phyloP scores from a whole-genome alignment of 2,113 vertebrate genomes.

The Rhegmatorhina hoffmannsi region DNA sequence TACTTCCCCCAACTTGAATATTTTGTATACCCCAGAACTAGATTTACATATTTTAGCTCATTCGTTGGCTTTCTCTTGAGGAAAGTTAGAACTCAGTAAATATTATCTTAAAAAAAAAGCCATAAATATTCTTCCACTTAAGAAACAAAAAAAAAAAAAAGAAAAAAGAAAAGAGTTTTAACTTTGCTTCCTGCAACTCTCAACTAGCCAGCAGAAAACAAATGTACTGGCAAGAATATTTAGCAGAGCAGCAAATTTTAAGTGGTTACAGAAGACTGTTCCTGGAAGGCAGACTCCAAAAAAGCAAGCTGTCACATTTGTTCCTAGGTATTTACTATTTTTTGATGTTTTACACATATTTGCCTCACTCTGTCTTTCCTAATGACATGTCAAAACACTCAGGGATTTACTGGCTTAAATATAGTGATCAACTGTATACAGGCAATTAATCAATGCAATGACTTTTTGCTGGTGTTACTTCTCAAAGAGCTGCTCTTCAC shows the following conservation, averaged over 20 bases:
- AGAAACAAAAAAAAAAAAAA: not conserved
- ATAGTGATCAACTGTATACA: not conserved
- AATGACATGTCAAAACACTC: not conserved
- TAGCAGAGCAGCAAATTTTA: conserved; percentile 23
- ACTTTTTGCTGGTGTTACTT: not conserved
- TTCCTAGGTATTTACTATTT: not conserved
- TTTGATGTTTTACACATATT: not conserved
- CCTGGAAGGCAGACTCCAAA: conserved; percentile 27
- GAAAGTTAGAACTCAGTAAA: not conserved
- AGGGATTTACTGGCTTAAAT: not conserved
- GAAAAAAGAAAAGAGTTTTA: not conserved
- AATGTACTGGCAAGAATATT: conserved; percentile 29
- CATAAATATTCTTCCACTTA: not conserved
- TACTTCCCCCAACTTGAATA: not conserved
- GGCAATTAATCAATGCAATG: not conserved
- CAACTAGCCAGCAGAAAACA: conserved; percentile 1
- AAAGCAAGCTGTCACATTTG: not conserved
- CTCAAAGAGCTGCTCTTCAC: not conserved
- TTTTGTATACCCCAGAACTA: not conserved
- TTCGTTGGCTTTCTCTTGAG: not conserved
- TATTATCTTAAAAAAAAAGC: not conserved
- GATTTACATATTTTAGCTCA: conserved; percentile 12
- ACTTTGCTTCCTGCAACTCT: not conserved
- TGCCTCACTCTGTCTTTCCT: not conserved
- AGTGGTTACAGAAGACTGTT: not conserved